Evolutionary conservation across 2,888 invertebrate genomes (phyloP).

Genomic region (Macaria notata): DNA sequence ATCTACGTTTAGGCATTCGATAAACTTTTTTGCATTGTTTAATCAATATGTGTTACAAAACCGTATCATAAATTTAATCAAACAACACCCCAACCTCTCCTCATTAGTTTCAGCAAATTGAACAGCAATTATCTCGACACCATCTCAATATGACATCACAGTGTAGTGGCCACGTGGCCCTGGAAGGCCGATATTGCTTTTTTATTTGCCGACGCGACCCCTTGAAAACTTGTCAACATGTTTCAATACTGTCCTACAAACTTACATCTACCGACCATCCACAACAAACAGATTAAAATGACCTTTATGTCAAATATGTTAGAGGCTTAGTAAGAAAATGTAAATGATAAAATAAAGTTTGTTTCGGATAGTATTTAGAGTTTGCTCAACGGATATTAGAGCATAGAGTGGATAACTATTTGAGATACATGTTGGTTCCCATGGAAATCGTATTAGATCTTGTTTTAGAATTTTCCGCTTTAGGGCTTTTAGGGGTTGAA

Average conservation of each 20-base stretch:
- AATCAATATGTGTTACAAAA: too few relatives aligned
- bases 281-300: not conserved
- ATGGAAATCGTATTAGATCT: conserved; percentile 36
- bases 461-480: conserved; percentile 27
- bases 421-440: conserved; percentile 37
- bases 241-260: conserved; percentile 45
- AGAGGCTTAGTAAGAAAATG: conserved; percentile 1
- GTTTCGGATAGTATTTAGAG: conserved; percentile 29
- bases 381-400: conserved; percentile 41
- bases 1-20: too few relatives aligned
- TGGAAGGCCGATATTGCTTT: conserved; percentile 66
- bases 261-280: conserved; percentile 1
- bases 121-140: conserved; percentile 72
- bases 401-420: conserved; percentile 33
- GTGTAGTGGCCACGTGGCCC: conserved; percentile 63
- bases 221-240: conserved; percentile 76
- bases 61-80: conserved; percentile 9
- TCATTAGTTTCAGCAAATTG: conserved; percentile 58
- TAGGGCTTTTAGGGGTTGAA: conserved; percentile 8
- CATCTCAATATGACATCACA: conserved; percentile 65
- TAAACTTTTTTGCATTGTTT: too few relatives aligned
- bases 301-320: not conserved
- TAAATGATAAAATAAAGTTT: not conserved
- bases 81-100: conserved; percentile 21
- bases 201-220: conserved; percentile 73